Percentiles rank a stretch among this genome's conserved stretches.
Evolutionary conservation across 2,113 vertebrate genomes (phyloP).

Genomic region (Labrus mixtus): DNA sequence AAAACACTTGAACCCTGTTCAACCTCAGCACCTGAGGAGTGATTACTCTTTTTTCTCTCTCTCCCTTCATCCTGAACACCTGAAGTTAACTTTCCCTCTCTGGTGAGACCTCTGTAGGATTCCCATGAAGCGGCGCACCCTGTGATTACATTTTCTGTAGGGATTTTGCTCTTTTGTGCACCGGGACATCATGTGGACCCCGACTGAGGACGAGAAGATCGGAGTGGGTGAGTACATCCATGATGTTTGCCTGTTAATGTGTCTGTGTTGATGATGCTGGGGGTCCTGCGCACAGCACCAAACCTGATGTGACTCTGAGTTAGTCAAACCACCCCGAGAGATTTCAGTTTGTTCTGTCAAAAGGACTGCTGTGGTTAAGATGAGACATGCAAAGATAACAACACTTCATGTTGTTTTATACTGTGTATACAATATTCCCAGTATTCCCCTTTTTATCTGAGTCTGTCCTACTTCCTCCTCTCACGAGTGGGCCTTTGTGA

Average conservation of each 20-base stretch:
- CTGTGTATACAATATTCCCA: neutral
- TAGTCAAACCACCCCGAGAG: neutral
- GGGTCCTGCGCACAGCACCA: neutral
- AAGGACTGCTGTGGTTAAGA: neutral
- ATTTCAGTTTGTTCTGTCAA: neutral
- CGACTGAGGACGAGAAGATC: constrained; percentile 84
- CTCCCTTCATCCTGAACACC: neutral
- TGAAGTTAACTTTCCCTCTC: constrained; percentile 40
- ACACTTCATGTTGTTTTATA: neutral
- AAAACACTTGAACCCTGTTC: neutral
- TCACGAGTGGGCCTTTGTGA: neutral
- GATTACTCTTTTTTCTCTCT: accelerated
- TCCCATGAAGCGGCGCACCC: constrained; percentile 63
- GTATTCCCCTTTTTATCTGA: neutral
- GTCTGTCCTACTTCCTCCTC: neutral
- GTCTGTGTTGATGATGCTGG: neutral
- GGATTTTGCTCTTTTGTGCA: constrained; percentile 30
- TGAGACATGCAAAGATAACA: neutral
- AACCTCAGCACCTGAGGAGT: neutral
- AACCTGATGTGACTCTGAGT: neutral
- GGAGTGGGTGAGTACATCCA: constrained; percentile 82
- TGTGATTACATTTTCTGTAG: constrained; percentile 40
- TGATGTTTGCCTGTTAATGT: neutral
- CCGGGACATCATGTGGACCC: constrained; percentile 82
- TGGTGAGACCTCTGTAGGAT: constrained; percentile 2